These are phyloP conservation scores for Epicauta chinensis DNA, from an alignment of 1,140 invertebrate genomes.

Conservation along the genomic window DNA sequence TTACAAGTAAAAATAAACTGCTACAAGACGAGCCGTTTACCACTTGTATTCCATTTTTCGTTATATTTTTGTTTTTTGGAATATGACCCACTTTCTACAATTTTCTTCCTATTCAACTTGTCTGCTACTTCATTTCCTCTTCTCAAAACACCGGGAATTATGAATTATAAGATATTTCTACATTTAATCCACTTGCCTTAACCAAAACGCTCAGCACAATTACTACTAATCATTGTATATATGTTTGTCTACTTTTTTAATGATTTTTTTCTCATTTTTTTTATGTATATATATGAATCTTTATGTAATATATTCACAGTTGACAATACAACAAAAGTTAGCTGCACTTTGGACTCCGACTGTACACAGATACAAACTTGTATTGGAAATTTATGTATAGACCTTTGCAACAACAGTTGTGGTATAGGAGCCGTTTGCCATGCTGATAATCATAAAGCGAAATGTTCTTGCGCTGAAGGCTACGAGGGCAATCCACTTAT, in stretches of 20 bases:
- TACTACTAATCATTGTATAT: background rate
- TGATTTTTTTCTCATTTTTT: conserved; percentile 16
- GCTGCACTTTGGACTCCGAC: conserved; percentile 56
- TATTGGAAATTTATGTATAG: conserved; percentile 55
- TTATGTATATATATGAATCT: conserved; percentile 40
- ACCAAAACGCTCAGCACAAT: conserved; percentile 11
- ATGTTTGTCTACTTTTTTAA: background rate
- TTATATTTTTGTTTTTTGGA: conserved; percentile 1
- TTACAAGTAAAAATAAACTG: conserved; percentile 18
- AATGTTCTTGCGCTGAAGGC: conserved; percentile 45
- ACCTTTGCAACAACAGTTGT: conserved; percentile 57
- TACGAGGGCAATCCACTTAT: conserved; percentile 39
- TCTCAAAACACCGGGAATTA: background rate
- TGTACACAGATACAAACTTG: conserved; percentile 60
- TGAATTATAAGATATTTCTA: background rate
- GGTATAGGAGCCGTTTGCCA: conserved; percentile 53
- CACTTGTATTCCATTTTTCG: conserved; percentile 14
- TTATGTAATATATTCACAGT: conserved; percentile 49
- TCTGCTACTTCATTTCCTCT: conserved; percentile 2
- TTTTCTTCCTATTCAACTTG: background rate
- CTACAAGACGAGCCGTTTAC: conserved; percentile 18
- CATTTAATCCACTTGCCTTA: conserved; percentile 3
- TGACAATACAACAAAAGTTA: conserved; percentile 43
- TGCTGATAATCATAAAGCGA: conserved; percentile 49
- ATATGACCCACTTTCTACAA: background rate